Evolutionary conservation across 2,113 vertebrate genomes (phyloP).

Genomic region (Forbesichthys agassizii): DNA sequence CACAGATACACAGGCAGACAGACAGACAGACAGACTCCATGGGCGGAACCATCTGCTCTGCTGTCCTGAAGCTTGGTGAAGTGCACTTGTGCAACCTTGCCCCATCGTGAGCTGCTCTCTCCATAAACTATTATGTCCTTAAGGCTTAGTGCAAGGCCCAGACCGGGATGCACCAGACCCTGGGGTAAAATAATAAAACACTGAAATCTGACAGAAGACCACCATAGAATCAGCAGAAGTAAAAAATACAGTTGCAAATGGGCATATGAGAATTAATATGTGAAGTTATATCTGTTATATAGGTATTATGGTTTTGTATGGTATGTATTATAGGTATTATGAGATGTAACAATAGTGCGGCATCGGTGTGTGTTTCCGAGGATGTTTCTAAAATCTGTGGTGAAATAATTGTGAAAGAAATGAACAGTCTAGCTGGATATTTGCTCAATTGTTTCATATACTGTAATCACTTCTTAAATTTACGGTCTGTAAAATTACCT

Average conservation of each 20-base stretch:
- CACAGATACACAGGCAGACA: conserved; percentile 8
- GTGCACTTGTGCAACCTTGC: conserved; percentile 38
- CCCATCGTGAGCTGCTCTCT: conserved; percentile 16
- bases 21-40: background rate
- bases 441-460: too few relatives aligned
- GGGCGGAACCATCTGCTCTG: conserved; percentile 37
- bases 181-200: background rate
- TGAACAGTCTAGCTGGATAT: too few relatives aligned
- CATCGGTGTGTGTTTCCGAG: too few relatives aligned
- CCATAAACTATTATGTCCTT: conserved; percentile 8
- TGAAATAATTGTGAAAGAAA: too few relatives aligned
- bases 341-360: too few relatives aligned
- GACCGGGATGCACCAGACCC: conserved; percentile 7
- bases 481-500: too few relatives aligned
- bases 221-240: background rate
- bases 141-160: background rate
- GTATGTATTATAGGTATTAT: background rate
- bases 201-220: conserved; percentile 1
- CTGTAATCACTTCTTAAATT: too few relatives aligned
- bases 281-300: background rate
- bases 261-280: background rate
- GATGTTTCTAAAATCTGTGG: too few relatives aligned
- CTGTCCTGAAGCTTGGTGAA: conserved; percentile 27
- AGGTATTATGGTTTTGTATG: too few relatives aligned
- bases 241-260: background rate